Evolutionary conservation across 2,797 vertebrate species (phyloP).

Genomic region (Selene dorsalis): DNA sequence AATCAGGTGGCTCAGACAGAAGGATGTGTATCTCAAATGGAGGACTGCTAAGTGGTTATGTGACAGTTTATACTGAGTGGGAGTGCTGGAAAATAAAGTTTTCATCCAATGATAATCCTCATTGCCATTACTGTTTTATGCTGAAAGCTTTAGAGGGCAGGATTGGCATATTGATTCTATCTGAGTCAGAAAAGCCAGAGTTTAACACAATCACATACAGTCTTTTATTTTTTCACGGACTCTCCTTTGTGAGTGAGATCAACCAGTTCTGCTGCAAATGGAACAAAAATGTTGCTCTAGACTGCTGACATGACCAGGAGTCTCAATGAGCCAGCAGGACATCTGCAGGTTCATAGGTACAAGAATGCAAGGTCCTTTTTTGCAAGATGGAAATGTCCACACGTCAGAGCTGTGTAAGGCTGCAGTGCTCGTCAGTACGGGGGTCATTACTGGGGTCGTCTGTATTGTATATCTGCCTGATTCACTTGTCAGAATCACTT

Average conservation of each 20-base stretch:
- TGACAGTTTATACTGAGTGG: conserved; percentile 39
- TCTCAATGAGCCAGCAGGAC: neutral
- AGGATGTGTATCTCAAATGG: conserved; percentile 34
- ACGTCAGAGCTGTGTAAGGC: conserved; percentile 27
- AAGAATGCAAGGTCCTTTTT: neutral
- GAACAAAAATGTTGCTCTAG: neutral
- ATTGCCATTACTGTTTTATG: neutral
- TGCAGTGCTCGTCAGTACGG: conserved; percentile 24
- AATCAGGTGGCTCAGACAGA: conserved; percentile 49
- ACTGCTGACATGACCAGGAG: neutral
- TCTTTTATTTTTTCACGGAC: neutral
- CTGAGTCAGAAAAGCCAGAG: neutral
- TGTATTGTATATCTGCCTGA: conserved; percentile 59
- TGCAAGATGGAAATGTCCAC: conserved; percentile 20
- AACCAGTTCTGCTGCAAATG: neutral
- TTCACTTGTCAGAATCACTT: conserved; percentile 66
- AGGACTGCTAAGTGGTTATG: conserved; percentile 41
- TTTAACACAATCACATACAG: neutral
- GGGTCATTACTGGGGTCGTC: conserved; percentile 38
- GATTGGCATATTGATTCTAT: neutral
- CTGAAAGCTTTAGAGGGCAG: neutral
- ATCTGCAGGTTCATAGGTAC: neutral
- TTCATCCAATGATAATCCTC: conserved; percentile 19
- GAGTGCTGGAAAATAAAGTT: conserved; percentile 18
- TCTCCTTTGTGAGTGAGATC: neutral